Conservation (phyloP, 1,140 invertebrate genomes). For the Drosophila melanogaster region DNA sequence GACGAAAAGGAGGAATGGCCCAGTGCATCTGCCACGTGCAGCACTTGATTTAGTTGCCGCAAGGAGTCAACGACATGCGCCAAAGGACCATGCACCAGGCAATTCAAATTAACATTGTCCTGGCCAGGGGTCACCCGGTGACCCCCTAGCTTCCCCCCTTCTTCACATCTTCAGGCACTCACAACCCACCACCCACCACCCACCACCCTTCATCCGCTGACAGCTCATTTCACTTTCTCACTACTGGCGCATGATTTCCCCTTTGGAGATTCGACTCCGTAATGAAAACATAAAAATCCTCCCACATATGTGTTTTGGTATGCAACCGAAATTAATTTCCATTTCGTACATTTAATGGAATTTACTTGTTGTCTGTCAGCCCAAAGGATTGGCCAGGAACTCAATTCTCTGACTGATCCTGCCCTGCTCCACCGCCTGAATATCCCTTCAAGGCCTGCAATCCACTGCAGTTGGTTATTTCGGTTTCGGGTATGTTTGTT, state of each 20-base stretch:
- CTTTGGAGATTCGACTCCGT: conserved; percentile 14
- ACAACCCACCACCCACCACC: neutral
- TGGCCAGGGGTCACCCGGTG: conserved; percentile 21
- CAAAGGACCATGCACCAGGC: conserved; percentile 37
- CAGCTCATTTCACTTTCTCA: conserved; percentile 71
- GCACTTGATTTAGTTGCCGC: conserved; percentile 65
- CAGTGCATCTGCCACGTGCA: conserved; percentile 72
- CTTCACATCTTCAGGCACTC: neutral
- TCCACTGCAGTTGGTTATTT: conserved; percentile 36
- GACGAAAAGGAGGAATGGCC: neutral
- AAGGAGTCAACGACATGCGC: conserved; percentile 63
- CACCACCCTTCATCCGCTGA: conserved; percentile 5
- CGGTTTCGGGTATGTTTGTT: conserved; percentile 19
- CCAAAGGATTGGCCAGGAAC: conserved; percentile 20
- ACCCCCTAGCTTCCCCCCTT: neutral
- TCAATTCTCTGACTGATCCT: conserved; percentile 14
- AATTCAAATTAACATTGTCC: conserved; percentile 70
- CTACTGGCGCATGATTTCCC: conserved; percentile 25
- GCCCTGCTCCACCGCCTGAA: neutral
- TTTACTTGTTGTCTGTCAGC: conserved; percentile 71
- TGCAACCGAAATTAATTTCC: conserved; percentile 68
- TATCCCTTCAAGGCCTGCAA: conserved; percentile 16
- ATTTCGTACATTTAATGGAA: conserved; percentile 74
- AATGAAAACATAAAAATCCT: conserved; percentile 50
- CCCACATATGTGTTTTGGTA: conserved; percentile 22